phyloP scores from a whole-genome alignment of 2,888 invertebrate genomes.

The Nipponacmea schrenckii region DNA sequence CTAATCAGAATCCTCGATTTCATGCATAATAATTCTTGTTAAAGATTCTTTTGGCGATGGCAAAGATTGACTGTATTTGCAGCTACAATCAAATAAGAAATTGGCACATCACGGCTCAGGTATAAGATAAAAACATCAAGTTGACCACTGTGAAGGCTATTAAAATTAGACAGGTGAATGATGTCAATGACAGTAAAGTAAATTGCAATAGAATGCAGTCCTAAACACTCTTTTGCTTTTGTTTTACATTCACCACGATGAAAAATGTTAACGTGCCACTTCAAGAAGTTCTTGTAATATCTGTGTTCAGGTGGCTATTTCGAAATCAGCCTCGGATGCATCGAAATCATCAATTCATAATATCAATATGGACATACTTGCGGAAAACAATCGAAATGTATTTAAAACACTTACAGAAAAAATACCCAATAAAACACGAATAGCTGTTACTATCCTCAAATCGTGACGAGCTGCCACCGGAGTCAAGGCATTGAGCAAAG shows the following conservation, averaged over 20 bases:
- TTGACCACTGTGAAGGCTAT: no score
- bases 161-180: no score
- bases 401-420: conserved; percentile 44
- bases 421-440: conserved; percentile 53
- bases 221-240: not conserved
- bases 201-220: no score
- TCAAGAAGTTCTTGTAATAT: no score
- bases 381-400: not conserved
- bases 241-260: conserved; percentile 1
- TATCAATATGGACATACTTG: not conserved
- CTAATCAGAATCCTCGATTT: no score
- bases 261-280: not conserved
- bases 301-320: not conserved
- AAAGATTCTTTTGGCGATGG: no score
- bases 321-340: not conserved
- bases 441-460: conserved; percentile 44
- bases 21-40: no score
- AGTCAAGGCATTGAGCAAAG: conserved; percentile 50
- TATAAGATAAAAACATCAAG: no score
- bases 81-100: no score
- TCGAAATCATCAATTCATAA: not conserved
- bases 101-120: no score
- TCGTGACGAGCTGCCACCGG: conserved; percentile 53
- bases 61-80: no score
- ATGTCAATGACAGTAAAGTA: no score